Base-by-base conservation (phyloP, 2,113 vertebrate genomes). In the Petromus typicus region DNA sequence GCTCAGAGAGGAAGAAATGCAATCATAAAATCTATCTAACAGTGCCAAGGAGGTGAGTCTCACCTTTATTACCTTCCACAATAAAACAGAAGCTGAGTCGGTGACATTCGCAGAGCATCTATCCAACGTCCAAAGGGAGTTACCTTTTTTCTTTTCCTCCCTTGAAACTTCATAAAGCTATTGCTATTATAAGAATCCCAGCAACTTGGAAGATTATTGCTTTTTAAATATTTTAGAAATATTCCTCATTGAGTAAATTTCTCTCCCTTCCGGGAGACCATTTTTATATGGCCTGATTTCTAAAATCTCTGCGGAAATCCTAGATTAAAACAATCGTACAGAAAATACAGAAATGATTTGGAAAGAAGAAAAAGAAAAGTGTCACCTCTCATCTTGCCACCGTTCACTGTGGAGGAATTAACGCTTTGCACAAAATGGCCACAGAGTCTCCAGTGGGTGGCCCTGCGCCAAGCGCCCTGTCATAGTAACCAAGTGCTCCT, bases 1-100 rank as follows among this genome's bases (percentile, higher is more conserved):
- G 92, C 95, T 96, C 93, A 94, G 97, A 94, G 75, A 96, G 66
- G 89, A 93, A 95, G 92, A 59, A 97, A 97, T 90, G 92, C 95
- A 84, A 96, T 93, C 97, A 93, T 85, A 91, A 96, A 95, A 96
- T 81, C 90, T 93, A 67, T 80, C 92, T 97, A 37, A 81, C 54
- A 61, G 93, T 85, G 37, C 75, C 32, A 7, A 16, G 45, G 3
- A 57, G 76, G 89, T 34, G 45, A 2, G 1, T n/a, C 66, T 43
- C 1, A 59, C 25, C 64, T 71, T 64, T 13, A 61, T n/a, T 12
- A 17, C 7, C 22, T 45, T 20, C 20, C 14, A 34, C 43, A 80
- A 54, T 16, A 23, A 85, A 81, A 81, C 18, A 10, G 45, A 83
- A 80, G 13, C 6, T 92, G 43, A 83, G 3, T 32, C 71, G 64